phyloP scores from a whole-genome alignment of 2,888 invertebrate genomes.

The Stenodera caucasica region DNA sequence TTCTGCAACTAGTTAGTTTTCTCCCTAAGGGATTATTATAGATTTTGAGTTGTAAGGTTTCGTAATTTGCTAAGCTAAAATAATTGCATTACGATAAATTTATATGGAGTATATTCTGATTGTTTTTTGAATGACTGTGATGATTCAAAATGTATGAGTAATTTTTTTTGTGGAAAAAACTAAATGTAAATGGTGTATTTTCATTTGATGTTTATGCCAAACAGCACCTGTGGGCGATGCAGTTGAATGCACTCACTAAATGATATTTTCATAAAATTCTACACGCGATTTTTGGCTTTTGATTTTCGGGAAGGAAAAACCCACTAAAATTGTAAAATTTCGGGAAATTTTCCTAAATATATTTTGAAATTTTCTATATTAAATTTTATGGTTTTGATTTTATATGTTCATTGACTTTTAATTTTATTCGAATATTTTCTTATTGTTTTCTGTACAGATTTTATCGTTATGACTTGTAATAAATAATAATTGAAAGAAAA shows the following conservation, averaged over 20 bases:
- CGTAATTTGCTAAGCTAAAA: too few species aligned
- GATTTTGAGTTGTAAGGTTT: too few species aligned
- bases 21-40: too few species aligned
- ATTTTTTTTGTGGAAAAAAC: conserved; percentile 1
- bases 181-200: conserved; percentile 21
- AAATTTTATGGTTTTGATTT: too few species aligned
- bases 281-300: neutral
- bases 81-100: too few species aligned
- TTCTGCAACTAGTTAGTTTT: too few species aligned
- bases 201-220: conserved; percentile 29
- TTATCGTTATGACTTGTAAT: neutral
- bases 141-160: too few species aligned
- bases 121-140: too few species aligned
- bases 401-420: neutral
- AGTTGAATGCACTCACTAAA: conserved; percentile 28
- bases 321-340: neutral
- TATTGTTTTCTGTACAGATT: neutral
- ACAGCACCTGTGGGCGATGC: conserved; percentile 27
- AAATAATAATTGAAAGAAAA: neutral
- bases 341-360: too few species aligned
- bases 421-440: neutral
- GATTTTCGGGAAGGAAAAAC: neutral
- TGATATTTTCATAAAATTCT: conserved; percentile 20
- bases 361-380: too few species aligned
- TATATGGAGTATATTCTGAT: too few species aligned